Evolutionary conservation across 2,888 invertebrate species (phyloP).

Genomic region (Blastobasis adustella): DNA sequence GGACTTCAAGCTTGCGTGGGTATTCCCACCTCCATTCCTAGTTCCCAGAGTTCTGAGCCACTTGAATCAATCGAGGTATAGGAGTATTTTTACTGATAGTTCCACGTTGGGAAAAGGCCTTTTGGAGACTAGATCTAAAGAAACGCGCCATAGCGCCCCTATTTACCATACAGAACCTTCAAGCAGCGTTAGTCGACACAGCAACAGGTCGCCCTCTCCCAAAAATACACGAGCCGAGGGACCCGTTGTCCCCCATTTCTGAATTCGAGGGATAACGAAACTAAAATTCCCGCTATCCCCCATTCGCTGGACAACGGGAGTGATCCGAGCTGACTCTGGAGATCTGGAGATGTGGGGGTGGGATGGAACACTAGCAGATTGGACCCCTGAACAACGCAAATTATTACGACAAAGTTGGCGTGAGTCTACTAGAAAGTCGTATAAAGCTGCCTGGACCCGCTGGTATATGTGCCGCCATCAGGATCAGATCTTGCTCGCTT

Average conservation of each 20-base stretch:
- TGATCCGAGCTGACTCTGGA: conserved; percentile 7
- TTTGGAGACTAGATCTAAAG: conserved; percentile 20
- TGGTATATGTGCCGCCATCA: no score
- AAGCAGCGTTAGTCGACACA: conserved; percentile 11
- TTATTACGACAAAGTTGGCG: background rate
- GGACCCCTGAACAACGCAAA: background rate
- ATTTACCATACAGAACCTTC: conserved; percentile 6
- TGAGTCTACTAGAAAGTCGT: background rate
- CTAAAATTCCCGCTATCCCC: no score
- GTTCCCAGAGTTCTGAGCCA: conserved; percentile 11
- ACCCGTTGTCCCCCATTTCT: no score
- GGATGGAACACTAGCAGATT: background rate
- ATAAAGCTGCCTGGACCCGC: no score
- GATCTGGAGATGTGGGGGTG: conserved; percentile 13
- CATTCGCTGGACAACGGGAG: conserved; percentile 7
- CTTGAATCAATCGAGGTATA: conserved; percentile 8
- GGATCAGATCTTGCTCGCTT: no score
- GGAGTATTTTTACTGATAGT: conserved; percentile 11
- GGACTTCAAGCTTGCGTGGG: no score
- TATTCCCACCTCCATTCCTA: no score
- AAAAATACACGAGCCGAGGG: no score
- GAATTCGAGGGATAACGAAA: no score
- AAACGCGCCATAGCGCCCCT: conserved; percentile 12
- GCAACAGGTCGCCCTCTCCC: no score
- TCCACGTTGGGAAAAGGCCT: conserved; percentile 21